phyloP scores from a whole-genome alignment of 1,140 invertebrate species.

The Mycetomoellerius zeteki region DNA sequence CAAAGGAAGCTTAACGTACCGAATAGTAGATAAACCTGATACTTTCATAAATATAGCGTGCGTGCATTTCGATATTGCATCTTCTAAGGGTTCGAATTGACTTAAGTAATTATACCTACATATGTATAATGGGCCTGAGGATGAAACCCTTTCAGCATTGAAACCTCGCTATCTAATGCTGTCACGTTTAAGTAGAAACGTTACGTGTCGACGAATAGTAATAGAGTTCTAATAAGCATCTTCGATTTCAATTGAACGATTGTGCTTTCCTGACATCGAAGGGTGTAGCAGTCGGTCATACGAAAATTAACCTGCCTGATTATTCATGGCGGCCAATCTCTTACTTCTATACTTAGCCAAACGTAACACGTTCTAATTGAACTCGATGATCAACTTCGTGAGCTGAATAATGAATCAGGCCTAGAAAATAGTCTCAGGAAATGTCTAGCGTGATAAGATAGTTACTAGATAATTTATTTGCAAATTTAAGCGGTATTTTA shows the following conservation, averaged over 20 bases:
- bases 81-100: slow-evolving; percentile 70
- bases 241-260: neutral
- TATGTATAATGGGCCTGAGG: slow-evolving; percentile 59
- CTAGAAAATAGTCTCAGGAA: neutral
- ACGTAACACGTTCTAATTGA: neutral
- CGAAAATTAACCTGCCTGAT: neutral
- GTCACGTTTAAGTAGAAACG: slow-evolving; percentile 57
- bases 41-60: neutral
- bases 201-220: slow-evolving; percentile 68
- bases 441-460: neutral
- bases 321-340: neutral
- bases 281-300: neutral
- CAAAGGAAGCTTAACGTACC: neutral
- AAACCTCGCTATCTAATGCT: slow-evolving; percentile 68
- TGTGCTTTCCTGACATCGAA: neutral
- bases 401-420: slow-evolving; percentile 20
- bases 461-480: neutral
- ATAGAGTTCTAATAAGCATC: slow-evolving; percentile 17
- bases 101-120: slow-evolving; percentile 69
- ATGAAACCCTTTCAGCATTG: slow-evolving; percentile 74
- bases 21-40: neutral
- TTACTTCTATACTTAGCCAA: neutral
- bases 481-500: neutral
- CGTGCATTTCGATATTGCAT: slow-evolving; percentile 37
- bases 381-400: neutral